Base-by-base conservation (phyloP, 2,113 vertebrate species). In the Erythrocercus mccallii region DNA sequence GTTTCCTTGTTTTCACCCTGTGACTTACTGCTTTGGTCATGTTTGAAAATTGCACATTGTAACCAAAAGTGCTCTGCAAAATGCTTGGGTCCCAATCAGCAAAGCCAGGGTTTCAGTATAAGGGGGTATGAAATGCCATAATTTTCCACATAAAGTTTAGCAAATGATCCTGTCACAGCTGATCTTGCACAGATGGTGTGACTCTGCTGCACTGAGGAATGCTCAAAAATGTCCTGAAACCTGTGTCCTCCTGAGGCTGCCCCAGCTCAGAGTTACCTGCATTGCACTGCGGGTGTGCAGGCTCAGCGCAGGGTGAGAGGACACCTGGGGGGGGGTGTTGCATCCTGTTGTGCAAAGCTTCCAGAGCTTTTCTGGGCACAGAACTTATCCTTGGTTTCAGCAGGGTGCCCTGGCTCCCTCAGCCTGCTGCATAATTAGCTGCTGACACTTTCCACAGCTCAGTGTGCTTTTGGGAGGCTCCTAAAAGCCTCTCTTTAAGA, bases 391-490 rank as follows among this genome's bases (percentile, higher is more conserved):
- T 48, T 2, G 2, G 14, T 76, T 93, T 83, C 79, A 80, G 71
- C 40, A 27, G 3, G 1, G 25, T 58, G 33, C 62, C 60, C 74
- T 58, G 89, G 45, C 82, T 92, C 33, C 65, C 87, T 40, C 89
- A 86, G 65, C 48, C 50, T 42, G 37, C 93, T 94, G 82, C 61
- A 58, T 79, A 77, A 89, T 96, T 24, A 93, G 28, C 69, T 92
- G 70, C 74, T 65, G 88, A 73, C 91, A 47, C 66, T 94, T 95
- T 60, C 91, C 86, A 81, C 8, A 76, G 65, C 3, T 18, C 79
- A 28, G 3, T 35, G 72, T 90, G n/a, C 74, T 93, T 72, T 47
- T 80, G 91, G 92, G 82, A 96, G 74, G 82, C 66, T 95, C 91
- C 48, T 23, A 48, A 68, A 61, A 79, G 84, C 64, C 85, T 91